Percentiles rank a stretch among this genome's conserved stretches.
Conservation (phyloP, 2,888 invertebrate species). For the Caenorhabditis sp. region DNA sequence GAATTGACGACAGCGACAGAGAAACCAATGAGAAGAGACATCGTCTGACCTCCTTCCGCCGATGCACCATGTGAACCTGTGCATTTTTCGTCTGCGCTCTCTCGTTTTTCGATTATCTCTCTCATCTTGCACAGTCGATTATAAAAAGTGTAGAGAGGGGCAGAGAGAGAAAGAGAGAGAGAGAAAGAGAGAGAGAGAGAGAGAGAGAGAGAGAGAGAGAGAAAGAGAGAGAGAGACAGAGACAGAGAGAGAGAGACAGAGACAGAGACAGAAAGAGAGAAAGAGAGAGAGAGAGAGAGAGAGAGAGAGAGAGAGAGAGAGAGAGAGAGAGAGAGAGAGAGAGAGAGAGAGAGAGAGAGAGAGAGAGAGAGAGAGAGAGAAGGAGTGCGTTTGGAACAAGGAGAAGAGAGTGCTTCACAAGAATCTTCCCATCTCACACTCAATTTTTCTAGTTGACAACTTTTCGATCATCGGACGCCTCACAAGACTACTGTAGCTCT, state of each 20-base stretch:
- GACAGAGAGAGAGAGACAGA: neutral
- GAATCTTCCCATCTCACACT: too few species aligned
- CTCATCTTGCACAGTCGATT: too few species aligned
- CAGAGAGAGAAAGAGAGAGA: neutral
- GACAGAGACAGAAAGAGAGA: neutral
- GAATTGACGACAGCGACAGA: too few species aligned
- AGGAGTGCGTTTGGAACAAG: neutral
- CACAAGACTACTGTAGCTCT: too few species aligned
- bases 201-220: neutral
- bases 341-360: neutral
- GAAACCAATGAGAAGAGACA: too few species aligned
- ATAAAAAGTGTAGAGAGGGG: neutral
- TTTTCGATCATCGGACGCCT: too few species aligned
- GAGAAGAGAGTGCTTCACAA: neutral
- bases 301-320: too few species aligned
- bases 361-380: neutral
- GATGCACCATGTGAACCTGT: too few species aligned
- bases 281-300: neutral
- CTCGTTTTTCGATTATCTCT: too few species aligned
- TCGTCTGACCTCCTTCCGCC: too few species aligned
- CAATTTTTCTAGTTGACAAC: too few species aligned
- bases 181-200: neutral
- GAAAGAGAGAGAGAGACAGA: neutral
- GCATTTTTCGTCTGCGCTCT: too few species aligned
- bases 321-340: neutral